Percentiles rank a stretch among this genome's conserved stretches.
phyloP scores from a whole-genome alignment of 2,113 vertebrate species.

The Megaptera novaeangliae region DNA sequence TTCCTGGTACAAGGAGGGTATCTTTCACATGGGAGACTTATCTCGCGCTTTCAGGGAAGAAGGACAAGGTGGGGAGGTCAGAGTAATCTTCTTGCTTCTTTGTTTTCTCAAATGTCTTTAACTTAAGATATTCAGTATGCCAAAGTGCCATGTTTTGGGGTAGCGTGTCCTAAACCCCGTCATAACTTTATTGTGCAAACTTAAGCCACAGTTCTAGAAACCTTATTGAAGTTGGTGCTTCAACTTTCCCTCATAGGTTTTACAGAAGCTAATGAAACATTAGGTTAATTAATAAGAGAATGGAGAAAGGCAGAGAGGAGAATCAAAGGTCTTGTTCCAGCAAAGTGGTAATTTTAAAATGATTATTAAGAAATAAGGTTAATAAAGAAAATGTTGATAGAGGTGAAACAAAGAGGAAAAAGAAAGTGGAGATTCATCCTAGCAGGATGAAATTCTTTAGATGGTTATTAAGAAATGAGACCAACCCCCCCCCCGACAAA shows the following conservation, averaged over 20 bases:
- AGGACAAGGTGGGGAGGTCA: neutral
- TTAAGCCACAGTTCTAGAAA: neutral
- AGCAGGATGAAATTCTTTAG: neutral
- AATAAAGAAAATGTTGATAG: neutral
- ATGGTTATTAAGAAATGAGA: neutral
- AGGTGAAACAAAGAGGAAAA: neutral
- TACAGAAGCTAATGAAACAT: neutral
- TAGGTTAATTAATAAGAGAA: neutral
- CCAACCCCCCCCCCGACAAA: neutral
- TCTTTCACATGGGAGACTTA: neutral
- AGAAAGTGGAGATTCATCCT: neutral
- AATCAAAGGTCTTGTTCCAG: neutral
- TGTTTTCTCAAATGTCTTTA: neutral
- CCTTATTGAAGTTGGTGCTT: neutral
- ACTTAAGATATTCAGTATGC: neutral
- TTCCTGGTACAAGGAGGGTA: neutral
- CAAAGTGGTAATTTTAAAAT: neutral
- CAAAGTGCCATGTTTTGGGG: neutral
- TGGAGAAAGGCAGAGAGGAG: neutral
- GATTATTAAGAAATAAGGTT: neutral
- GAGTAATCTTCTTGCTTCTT: neutral
- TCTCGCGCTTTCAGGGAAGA: neutral
- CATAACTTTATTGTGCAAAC: neutral
- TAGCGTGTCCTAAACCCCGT: neutral
- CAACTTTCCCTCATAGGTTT: neutral